A percentile compares a stretch with the other conserved stretches of the same genome.
phyloP scores from a whole-genome alignment of 2,113 vertebrate species.

The Eurystomus gularis region DNA sequence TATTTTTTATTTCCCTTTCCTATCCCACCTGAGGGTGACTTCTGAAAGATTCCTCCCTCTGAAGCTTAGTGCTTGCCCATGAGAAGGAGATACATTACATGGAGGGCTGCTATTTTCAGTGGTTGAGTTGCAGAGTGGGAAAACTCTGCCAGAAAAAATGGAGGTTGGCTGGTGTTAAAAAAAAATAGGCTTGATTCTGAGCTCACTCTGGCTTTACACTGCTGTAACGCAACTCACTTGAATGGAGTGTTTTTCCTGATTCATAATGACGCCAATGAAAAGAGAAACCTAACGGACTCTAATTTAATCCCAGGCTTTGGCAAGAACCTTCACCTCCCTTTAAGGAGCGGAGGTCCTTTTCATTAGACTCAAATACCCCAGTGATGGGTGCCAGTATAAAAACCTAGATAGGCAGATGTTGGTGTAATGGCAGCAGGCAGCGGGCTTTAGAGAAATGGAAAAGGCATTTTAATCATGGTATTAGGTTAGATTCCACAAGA shows the following conservation, averaged over 20 bases:
- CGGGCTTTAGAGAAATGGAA: conserved; percentile 41
- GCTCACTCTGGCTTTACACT: neutral
- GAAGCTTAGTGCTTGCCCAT: neutral
- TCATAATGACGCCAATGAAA: conserved; percentile 11
- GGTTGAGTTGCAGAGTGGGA: neutral
- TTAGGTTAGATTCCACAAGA: conserved; percentile 60
- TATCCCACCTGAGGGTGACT: neutral
- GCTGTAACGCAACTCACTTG: neutral
- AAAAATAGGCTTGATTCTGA: neutral
- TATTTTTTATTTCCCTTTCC: neutral
- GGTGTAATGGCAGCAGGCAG: conserved; percentile 53
- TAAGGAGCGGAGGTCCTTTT: conserved; percentile 38
- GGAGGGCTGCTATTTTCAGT: neutral
- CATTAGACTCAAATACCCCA: neutral
- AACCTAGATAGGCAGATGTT: conserved; percentile 47
- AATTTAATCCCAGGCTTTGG: conserved; percentile 46
- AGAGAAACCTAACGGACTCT: neutral
- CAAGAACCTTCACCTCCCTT: conserved; percentile 19
- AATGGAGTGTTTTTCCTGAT: neutral
- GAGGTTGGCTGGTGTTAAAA: neutral
- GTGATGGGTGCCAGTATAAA: conserved; percentile 24
- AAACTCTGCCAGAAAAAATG: neutral
- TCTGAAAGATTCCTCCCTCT: neutral
- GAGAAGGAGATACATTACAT: neutral
- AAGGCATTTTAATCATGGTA: conserved; percentile 63